Base-by-base conservation (phyloP, 2,888 invertebrate genomes). In the Drosophila anceps region DNA sequence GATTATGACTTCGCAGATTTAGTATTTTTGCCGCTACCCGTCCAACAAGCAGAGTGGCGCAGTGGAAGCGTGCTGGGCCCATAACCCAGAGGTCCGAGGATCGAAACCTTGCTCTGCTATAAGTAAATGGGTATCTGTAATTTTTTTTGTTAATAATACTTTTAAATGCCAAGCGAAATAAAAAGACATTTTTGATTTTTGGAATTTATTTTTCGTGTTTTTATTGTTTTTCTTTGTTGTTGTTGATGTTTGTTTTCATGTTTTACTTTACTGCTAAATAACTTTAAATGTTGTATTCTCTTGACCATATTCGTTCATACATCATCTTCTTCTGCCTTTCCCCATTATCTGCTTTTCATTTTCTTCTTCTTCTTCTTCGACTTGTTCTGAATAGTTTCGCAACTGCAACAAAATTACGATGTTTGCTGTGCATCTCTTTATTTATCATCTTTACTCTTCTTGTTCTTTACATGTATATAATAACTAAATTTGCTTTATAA, bases 181-280 rank as follows among this genome's bases (percentile, higher is more conserved):
- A 53, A 53, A 76, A 35, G 24, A 51, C 54, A 6, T 18, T 10
- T 13, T 58, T 48, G 1, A 7, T 8, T 72, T 82, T 86, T 88
- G 48, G 46, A 81, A 88, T 88, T 89, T 81, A 81, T 77, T 89
- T 88, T 69, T 67, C 72, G 74, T 88, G 86, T 84, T 88, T 80
- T 90, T 86, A 90, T 90, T 86, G 90, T 86, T 90, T 90, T 89
- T 81, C 89, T 81, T 79, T 79, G 70, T 86, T 84, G 69, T 83
- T 82, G 79, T 79, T 79, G 81, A 83, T 85, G 72, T 74, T 80
- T 64, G 73, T 68, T 76, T 70, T 63, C 48, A 37, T 74, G 66
- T 73, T 85, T 81, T 82, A 81, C 75, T 90, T 89, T 88, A 88
- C 77, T 81, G 76, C 90, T 91, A 88, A 84, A 89, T 90, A 91